Evolutionary conservation across 1,140 invertebrate genomes (phyloP).

Genomic region (Drosophila ogumai): DNA sequence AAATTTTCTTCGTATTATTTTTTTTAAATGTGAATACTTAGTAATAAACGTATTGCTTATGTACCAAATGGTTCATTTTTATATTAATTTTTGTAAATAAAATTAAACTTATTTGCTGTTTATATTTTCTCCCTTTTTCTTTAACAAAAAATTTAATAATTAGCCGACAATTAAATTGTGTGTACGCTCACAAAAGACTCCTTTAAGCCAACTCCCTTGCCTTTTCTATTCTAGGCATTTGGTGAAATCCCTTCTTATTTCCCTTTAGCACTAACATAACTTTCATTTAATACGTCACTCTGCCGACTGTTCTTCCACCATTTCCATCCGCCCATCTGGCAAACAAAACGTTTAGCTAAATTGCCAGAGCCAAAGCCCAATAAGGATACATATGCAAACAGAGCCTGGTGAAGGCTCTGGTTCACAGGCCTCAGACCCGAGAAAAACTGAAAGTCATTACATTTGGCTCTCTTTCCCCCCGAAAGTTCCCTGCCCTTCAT

Average conservation of each 20-base stretch:
- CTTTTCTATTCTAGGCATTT: not conserved
- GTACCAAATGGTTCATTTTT: no score
- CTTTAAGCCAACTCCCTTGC: not conserved
- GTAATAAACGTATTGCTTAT: no score
- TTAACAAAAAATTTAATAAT: no score
- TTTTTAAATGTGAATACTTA: no score
- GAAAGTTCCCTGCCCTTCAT: constrained; percentile 16
- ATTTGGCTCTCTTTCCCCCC: constrained; percentile 11
- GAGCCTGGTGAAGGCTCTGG: not conserved
- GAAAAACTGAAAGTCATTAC: constrained; percentile 37
- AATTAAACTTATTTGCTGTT: not conserved
- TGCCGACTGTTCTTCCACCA: not conserved
- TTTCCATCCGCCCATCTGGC: constrained; percentile 9
- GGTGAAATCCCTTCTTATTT: not conserved
- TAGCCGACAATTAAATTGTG: not conserved
- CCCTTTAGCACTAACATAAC: constrained; percentile 6
- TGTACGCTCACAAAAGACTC: not conserved
- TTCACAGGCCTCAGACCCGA: constrained; percentile 10
- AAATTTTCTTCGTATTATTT: no score
- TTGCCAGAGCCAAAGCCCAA: constrained; percentile 19
- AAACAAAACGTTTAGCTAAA: constrained; percentile 49
- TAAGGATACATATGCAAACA: constrained; percentile 25
- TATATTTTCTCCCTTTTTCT: no score
- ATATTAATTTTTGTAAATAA: not conserved
- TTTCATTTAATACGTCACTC: constrained; percentile 10